Percentiles rank a stretch among this genome's conserved stretches.
phyloP scores from a whole-genome alignment of 2,888 invertebrate genomes.

The Megamerina dolium region DNA sequence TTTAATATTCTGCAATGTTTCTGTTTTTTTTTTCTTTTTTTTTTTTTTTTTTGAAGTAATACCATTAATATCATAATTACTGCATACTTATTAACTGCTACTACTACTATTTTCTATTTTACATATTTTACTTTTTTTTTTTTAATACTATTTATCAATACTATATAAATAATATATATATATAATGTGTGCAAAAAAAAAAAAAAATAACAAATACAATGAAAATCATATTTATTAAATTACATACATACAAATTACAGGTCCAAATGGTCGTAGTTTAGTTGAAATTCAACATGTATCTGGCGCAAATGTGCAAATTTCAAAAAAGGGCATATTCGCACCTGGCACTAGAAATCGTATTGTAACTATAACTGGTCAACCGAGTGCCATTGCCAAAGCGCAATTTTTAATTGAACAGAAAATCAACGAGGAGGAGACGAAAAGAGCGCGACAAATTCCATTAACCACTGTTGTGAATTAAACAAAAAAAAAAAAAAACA shows the following conservation, averaged over 20 bases:
- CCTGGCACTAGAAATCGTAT: slow-evolving; percentile 96
- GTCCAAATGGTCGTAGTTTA: slow-evolving; percentile 91
- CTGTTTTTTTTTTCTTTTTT: too few relatives aligned
- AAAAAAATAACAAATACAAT: too few relatives aligned
- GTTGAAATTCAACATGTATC: slow-evolving; percentile 96
- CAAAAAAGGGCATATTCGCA: slow-evolving; percentile 95
- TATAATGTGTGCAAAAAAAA: too few relatives aligned
- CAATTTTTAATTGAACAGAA: slow-evolving; percentile 95
- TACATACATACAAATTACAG: slow-evolving; percentile 47
- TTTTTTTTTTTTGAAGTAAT: too few relatives aligned
- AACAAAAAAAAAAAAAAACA: slow-evolving; percentile 20
- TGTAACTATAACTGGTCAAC: slow-evolving; percentile 89
- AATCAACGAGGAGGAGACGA: slow-evolving; percentile 91
- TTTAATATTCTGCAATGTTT: too few relatives aligned
- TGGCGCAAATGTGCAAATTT: slow-evolving; percentile 97
- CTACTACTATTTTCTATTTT: too few relatives aligned
- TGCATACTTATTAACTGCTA: too few relatives aligned
- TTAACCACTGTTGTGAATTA: slow-evolving; percentile 54
- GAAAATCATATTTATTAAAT: too few relatives aligned
- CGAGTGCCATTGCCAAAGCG: slow-evolving; percentile 83
- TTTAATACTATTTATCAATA: too few relatives aligned
- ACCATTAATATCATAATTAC: too few relatives aligned
- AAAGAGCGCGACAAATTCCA: slow-evolving; percentile 85
- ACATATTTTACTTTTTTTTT: too few relatives aligned
- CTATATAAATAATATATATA: too few relatives aligned